Conservation (phyloP, 2,797 vertebrate species). For the Antrozous pallidus region DNA sequence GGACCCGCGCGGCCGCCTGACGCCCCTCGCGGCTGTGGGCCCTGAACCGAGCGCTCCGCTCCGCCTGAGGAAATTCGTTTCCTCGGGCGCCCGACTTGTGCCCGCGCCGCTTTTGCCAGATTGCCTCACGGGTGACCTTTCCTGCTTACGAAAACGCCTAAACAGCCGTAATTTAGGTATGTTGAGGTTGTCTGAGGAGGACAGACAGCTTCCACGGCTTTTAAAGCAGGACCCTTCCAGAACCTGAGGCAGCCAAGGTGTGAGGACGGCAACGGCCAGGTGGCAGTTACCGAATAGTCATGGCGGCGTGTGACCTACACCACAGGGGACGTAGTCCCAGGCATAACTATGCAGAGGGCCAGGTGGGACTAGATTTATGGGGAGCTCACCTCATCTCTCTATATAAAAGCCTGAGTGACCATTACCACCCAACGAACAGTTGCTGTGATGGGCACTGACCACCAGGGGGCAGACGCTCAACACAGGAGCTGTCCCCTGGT, state of each 20-base stretch:
- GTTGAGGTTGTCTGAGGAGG: not conserved
- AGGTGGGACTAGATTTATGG: not conserved
- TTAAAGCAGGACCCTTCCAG: not conserved
- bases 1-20: too few species aligned
- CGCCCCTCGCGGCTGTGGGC: not conserved
- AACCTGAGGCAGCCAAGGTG: not conserved
- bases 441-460: too few species aligned
- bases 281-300: too few species aligned
- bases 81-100: not conserved
- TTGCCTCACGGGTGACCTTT: not conserved
- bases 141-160: not conserved
- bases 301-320: not conserved
- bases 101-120: not conserved
- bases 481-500: too few species aligned
- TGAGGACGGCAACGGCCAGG: not conserved
- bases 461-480: too few species aligned
- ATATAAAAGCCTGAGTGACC: too few species aligned
- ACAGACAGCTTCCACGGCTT: not conserved
- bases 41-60: not conserved
- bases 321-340: accelerated
- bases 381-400: not conserved
- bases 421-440: too few species aligned
- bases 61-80: not conserved
- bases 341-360: not conserved
- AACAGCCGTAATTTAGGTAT: not conserved